A percentile compares a stretch with the other conserved stretches of the same genome.
phyloP scores from a whole-genome alignment of 1,140 invertebrate species.

The Heterodera carotae region DNA sequence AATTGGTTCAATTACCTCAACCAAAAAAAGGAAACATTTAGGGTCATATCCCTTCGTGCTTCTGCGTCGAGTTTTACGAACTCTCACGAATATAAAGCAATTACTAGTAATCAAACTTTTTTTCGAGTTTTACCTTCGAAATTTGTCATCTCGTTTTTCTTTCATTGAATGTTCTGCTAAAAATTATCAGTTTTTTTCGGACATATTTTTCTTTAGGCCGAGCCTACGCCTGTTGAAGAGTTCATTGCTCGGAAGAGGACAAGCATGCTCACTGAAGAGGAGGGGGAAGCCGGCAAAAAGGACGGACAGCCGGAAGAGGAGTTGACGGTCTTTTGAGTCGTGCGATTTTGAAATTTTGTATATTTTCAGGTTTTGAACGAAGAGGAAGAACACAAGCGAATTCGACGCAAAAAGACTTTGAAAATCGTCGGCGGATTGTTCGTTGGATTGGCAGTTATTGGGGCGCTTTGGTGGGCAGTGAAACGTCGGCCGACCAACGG shows the following conservation, averaged over 20 bases:
- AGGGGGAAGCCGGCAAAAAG: background rate
- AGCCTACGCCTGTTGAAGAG: background rate
- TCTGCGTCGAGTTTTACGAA: too few relatives aligned
- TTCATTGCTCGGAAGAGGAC: slow-evolving; percentile 7
- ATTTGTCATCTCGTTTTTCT: too few relatives aligned
- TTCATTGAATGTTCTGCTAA: too few relatives aligned
- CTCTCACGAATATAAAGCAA: too few relatives aligned
- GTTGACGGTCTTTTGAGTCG: background rate
- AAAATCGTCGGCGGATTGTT: background rate
- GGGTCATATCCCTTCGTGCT: too few relatives aligned
- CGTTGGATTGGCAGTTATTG: background rate
- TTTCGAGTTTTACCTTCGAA: too few relatives aligned
- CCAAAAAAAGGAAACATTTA: too few relatives aligned
- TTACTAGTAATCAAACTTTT: too few relatives aligned
- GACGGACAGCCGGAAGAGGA: background rate
- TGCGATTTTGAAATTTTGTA: background rate
- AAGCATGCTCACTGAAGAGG: background rate
- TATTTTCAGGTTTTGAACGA: background rate
- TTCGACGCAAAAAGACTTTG: background rate
- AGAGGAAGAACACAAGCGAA: background rate
- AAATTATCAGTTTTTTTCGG: too few relatives aligned
- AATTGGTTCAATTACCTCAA: too few relatives aligned
- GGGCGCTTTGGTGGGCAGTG: background rate
- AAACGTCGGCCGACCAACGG: background rate
- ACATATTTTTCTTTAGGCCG: too few relatives aligned